phyloP scores from a whole-genome alignment of 2,888 invertebrate genomes.

The Seira sanloemensis region DNA sequence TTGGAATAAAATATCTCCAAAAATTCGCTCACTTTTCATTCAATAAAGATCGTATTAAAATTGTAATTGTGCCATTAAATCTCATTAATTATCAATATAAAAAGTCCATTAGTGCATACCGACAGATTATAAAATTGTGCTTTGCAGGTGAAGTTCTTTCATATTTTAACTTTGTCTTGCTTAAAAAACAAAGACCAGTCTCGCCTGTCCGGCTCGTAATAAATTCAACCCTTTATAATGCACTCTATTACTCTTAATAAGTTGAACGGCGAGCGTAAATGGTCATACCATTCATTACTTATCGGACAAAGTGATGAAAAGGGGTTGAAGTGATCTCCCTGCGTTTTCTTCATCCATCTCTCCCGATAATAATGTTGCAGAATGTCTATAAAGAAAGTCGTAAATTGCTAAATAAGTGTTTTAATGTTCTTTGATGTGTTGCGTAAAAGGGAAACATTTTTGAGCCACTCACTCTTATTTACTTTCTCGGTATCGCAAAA shows the following conservation, averaged over 20 bases:
- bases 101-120: conserved; percentile 35
- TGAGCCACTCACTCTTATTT: conserved; percentile 2
- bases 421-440: conserved; percentile 34
- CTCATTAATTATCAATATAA: conserved; percentile 40
- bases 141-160: neutral
- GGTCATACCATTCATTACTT: conserved; percentile 39
- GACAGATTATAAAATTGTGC: conserved; percentile 33
- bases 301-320: conserved; percentile 23
- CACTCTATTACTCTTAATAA: neutral
- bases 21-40: neutral
- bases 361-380: conserved; percentile 26
- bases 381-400: conserved; percentile 37
- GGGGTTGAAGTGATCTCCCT: conserved; percentile 2
- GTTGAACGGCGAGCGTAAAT: conserved; percentile 9
- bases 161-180: neutral
- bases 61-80: conserved; percentile 44
- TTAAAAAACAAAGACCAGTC: neutral
- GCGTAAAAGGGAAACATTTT: conserved; percentile 14
- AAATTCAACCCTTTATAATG: neutral
- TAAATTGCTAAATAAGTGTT: conserved; percentile 45
- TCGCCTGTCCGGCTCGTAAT: no score
- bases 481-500: conserved; percentile 17
- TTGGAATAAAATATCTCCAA: no score
- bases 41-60: conserved; percentile 25
- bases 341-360: neutral